These are phyloP conservation scores for Timandra comae DNA, from an alignment of 2,888 invertebrate genomes.

Conservation along the genomic window DNA sequence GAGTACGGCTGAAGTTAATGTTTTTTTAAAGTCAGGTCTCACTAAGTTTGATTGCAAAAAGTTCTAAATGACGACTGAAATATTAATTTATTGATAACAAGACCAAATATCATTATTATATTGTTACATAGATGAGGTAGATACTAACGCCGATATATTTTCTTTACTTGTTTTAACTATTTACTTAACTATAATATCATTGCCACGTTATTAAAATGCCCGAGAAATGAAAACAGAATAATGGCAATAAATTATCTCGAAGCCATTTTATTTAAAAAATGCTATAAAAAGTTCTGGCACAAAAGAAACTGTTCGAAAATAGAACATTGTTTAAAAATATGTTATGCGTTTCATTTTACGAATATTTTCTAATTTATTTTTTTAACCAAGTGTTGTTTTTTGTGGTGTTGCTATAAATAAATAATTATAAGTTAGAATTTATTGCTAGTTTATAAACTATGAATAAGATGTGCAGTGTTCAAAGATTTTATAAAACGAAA, in stretches of 20 bases:
- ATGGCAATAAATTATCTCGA: slow-evolving; percentile 1
- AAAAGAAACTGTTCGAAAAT: slow-evolving; percentile 7
- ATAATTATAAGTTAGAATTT: not conserved
- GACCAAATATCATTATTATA: slow-evolving; percentile 5
- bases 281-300: slow-evolving; percentile 6
- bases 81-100: slow-evolving; percentile 1
- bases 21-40: not conserved
- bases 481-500: not conserved
- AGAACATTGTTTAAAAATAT: slow-evolving; percentile 5
- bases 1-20: no score
- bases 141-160: no score
- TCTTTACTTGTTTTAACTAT: no score
- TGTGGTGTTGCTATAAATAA: not conserved
- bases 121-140: not conserved
- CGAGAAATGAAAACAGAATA: slow-evolving; percentile 6
- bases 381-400: not conserved
- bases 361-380: not conserved
- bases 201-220: no score
- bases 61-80: no score
- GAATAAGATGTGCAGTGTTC: not conserved
- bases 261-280: slow-evolving; percentile 5
- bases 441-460: not conserved
- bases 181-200: no score
- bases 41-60: no score
- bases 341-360: slow-evolving; percentile 1